These are phyloP conservation scores for Andricus grossulariae DNA, from an alignment of 1,140 invertebrate species.

Conservation along the genomic window DNA sequence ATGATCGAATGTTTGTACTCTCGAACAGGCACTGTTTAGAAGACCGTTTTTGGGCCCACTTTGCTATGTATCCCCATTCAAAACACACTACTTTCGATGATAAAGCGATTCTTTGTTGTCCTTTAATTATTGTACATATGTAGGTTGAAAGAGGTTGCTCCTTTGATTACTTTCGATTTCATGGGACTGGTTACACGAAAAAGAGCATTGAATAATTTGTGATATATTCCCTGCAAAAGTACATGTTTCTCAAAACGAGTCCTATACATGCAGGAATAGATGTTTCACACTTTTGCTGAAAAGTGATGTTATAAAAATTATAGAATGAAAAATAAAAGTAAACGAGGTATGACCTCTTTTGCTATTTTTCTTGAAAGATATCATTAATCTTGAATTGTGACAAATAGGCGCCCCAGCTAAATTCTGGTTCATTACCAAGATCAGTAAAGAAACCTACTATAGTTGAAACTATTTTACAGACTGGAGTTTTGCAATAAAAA, in stretches of 20 bases:
- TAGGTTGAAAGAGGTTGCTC: constrained; percentile 12
- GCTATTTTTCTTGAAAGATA: constrained; percentile 8
- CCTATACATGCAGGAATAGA: neutral
- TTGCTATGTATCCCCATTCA: neutral
- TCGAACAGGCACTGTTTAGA: constrained; percentile 1
- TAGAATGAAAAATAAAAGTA: constrained; percentile 14
- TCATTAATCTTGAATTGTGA: constrained; percentile 38
- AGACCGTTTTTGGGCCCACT: neutral
- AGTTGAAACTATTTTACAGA: constrained; percentile 37
- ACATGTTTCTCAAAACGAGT: neutral
- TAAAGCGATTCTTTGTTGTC: neutral
- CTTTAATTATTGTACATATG: neutral
- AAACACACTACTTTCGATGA: neutral
- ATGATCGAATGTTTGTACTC: neutral
- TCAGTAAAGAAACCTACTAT: too few species aligned
- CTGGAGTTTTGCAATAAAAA: constrained; percentile 32
- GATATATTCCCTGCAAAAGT: constrained; percentile 20
- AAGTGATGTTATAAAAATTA: neutral
- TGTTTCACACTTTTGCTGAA: neutral
- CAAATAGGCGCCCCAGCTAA: too few species aligned
- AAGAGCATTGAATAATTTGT: constrained; percentile 11
- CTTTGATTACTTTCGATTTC: neutral
- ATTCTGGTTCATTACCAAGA: too few species aligned
- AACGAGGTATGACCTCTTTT: constrained; percentile 11
- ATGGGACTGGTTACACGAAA: neutral